Conservation (phyloP, 2,113 vertebrate species). For the Anthoscopus minutus region DNA sequence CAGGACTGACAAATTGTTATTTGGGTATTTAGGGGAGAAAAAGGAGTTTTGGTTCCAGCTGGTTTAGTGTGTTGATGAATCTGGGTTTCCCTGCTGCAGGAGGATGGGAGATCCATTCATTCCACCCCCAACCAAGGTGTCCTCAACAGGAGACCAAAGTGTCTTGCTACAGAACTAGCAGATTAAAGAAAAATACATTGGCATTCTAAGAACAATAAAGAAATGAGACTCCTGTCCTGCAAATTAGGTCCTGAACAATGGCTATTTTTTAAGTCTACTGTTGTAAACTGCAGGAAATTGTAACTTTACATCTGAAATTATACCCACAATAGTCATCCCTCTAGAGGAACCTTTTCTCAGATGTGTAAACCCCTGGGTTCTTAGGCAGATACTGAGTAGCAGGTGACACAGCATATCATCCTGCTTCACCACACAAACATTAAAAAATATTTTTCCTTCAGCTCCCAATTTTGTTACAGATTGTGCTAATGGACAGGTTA, state of each 20-base stretch:
- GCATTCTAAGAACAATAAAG: not conserved
- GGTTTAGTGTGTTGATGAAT: not conserved
- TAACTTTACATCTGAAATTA: not conserved
- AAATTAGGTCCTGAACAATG: not conserved
- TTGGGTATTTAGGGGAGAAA: not conserved
- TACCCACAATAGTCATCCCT: not conserved
- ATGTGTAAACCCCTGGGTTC: not conserved
- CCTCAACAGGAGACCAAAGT: not conserved
- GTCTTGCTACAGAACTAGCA: not conserved
- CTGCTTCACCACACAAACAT: not conserved
- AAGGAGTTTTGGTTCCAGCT: not conserved
- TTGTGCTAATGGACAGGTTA: not conserved
- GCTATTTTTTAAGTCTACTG: not conserved
- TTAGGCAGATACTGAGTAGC: not conserved
- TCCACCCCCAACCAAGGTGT: not conserved
- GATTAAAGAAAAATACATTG: not conserved
- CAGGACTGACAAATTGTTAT: not conserved
- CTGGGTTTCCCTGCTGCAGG: not conserved
- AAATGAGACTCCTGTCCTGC: not conserved
- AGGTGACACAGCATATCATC: not conserved
- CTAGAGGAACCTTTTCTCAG: not conserved
- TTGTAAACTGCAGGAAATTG: not conserved
- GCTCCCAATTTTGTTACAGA: not conserved
- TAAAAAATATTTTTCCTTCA: not conserved
- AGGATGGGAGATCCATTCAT: not conserved